Evolutionary conservation across 2,888 invertebrate genomes (phyloP), one percentile per base, ranked within the genome.

Genomic region (Pandemis cinnamomeana): DNA sequence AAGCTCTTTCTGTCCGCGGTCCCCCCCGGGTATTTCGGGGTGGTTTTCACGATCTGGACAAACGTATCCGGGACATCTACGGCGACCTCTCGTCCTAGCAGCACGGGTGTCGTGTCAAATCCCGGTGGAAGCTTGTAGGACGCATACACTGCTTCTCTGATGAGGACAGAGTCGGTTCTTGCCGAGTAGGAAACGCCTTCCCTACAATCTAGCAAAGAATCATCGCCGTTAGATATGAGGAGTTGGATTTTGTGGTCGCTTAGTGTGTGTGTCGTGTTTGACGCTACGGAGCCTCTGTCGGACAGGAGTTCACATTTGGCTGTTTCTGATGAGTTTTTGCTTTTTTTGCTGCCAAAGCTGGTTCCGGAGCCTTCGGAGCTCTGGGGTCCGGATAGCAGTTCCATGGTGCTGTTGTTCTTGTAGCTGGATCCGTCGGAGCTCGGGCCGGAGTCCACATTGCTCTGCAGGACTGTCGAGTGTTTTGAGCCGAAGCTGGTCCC

Each of bases 61-160:
- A 98, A 98, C 84, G 96, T 96, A 78, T 97, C 98, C 5, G 98
- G 98, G 78, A 98, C 98, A 90, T 98, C 98, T 75, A 98, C 98
- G 4, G 98, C 97, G 95, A 96, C 94, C 87, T 96, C 96, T 77
- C 96, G 82, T 15, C 93, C 93, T 44, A 93, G 87, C 71, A 94
- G 86, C 74, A 93, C 93, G 76, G 94, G 94, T 27, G 95, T 93
- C 78, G 95, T 88, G 79, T 93, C 93, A 79, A 92, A 93, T 69
- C 93, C 92, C 6, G 93, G 90, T 5, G 94, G 93, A 79, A 93
- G 86, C 82, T 92, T 90, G 82, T 92, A 92, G 7, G 94, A 90
- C 8, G 94, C 93, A 82, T 94, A 94, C 20, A 92, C 91, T 15
- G 93, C 93, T 78, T 93, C 93, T 67, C 93, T 84, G 77, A 93